A percentile compares a stretch with the other conserved stretches of the same genome.
phyloP scores from a whole-genome alignment of 2,113 vertebrate genomes.

The Pseudorhombus dupliciocellatus region DNA sequence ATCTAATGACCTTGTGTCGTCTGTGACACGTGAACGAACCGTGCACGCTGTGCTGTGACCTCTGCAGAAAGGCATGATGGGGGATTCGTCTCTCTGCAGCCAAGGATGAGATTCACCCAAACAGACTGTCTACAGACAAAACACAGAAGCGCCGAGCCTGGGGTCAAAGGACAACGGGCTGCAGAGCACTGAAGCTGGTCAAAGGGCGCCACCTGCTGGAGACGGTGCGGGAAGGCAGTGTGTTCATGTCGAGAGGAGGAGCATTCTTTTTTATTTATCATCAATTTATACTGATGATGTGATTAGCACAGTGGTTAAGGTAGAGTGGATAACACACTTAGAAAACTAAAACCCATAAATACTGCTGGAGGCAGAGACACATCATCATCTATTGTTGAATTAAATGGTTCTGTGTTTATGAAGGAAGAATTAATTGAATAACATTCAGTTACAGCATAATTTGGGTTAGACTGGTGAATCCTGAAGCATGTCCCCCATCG shows the following conservation, averaged over 20 bases:
- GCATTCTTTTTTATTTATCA: background rate
- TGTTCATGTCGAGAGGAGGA: background rate
- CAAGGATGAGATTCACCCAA: constrained; percentile 51
- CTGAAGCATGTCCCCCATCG: no score
- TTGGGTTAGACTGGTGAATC: no score
- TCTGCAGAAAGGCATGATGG: background rate
- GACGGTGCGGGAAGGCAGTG: background rate
- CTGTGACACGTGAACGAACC: constrained; percentile 41
- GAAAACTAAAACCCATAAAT: no score
- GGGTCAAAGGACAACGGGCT: background rate
- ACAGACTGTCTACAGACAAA: constrained; percentile 44
- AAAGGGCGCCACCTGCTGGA: constrained; percentile 66
- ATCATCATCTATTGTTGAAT: no score
- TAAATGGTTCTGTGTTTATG: no score
- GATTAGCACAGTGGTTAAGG: no score
- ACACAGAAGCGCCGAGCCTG: constrained; percentile 6
- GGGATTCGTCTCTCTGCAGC: background rate
- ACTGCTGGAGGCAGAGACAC: no score
- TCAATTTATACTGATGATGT: background rate
- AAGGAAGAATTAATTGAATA: no score
- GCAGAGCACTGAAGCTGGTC: background rate
- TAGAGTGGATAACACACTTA: no score
- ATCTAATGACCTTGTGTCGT: constrained; percentile 40
- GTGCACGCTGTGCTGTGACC: constrained; percentile 6
- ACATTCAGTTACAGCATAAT: no score